Evolutionary conservation across 1,140 invertebrate genomes (phyloP).

Genomic region (Ctenoplectra terminalis): DNA sequence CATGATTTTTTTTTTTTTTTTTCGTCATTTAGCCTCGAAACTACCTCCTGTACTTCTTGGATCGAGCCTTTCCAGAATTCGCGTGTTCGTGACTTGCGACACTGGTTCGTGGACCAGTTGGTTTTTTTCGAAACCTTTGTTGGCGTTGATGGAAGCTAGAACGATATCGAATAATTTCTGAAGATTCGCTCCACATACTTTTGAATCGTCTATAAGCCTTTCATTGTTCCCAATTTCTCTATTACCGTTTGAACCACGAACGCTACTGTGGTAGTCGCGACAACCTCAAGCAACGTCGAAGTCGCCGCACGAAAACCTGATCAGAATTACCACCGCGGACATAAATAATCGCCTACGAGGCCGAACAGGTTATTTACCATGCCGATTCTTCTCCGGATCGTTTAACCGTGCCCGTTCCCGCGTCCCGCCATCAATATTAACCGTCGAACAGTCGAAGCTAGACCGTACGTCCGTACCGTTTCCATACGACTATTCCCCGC

Average conservation of each 20-base stretch:
- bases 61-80: constrained; percentile 27
- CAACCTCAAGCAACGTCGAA: not conserved
- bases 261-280: constrained; percentile 13
- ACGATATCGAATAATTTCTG: too few species aligned
- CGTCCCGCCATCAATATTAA: constrained; percentile 81
- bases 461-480: constrained; percentile 38
- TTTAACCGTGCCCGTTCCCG: constrained; percentile 61
- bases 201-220: too few species aligned
- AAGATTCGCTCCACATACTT: too few species aligned
- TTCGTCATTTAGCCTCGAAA: not conserved
- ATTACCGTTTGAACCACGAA: not conserved
- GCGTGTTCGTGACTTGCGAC: constrained; percentile 25
- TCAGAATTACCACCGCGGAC: constrained; percentile 45
- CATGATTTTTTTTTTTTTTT: constrained; percentile 25
- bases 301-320: constrained; percentile 36
- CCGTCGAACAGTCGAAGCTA: constrained; percentile 75
- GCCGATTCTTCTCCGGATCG: constrained; percentile 61
- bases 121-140: too few species aligned
- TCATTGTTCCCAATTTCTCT: not conserved
- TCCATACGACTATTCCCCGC: constrained; percentile 27
- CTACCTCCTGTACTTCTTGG: not conserved
- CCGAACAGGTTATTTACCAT: constrained; percentile 64
- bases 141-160: too few species aligned
- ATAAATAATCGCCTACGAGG: constrained; percentile 61
- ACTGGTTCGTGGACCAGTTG: not conserved